phyloP scores from a whole-genome alignment of 2,113 vertebrate species.

The Lontra canadensis region DNA sequence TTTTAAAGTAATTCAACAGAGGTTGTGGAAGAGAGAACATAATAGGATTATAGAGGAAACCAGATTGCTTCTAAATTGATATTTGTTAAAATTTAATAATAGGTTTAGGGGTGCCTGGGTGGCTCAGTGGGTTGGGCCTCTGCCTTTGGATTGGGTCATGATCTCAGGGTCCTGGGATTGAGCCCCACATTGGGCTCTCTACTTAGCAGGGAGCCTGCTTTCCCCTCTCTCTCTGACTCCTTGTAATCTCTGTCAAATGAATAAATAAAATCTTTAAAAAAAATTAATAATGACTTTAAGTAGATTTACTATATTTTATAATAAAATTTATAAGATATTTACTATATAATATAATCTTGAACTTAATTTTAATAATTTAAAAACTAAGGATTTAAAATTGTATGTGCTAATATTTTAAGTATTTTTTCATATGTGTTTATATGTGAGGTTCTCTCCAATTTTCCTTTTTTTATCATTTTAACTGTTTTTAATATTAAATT shows the following conservation, averaged over 20 bases:
- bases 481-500: background rate
- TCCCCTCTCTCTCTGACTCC: too few relatives aligned
- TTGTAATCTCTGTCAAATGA: too few relatives aligned
- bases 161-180: too few relatives aligned
- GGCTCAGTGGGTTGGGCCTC: too few relatives aligned
- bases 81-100: background rate
- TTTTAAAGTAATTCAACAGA: background rate
- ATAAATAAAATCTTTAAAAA: too few relatives aligned
- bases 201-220: too few relatives aligned
- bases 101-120: too few relatives aligned
- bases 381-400: background rate
- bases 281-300: background rate
- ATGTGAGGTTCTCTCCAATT: background rate
- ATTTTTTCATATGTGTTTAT: background rate
- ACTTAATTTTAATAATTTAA: background rate
- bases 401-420: slow-evolving; percentile 6
- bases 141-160: too few relatives aligned
- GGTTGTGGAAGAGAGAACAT: background rate
- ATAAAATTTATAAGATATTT: background rate
- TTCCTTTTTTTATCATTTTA: background rate
- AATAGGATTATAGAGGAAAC: background rate
- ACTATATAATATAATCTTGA: background rate
- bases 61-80: background rate
- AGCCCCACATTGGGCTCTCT: too few relatives aligned
- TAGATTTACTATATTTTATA: background rate